Evolutionary conservation across 2,113 vertebrate species (phyloP).

Genomic region (Syngnathus scovelli): DNA sequence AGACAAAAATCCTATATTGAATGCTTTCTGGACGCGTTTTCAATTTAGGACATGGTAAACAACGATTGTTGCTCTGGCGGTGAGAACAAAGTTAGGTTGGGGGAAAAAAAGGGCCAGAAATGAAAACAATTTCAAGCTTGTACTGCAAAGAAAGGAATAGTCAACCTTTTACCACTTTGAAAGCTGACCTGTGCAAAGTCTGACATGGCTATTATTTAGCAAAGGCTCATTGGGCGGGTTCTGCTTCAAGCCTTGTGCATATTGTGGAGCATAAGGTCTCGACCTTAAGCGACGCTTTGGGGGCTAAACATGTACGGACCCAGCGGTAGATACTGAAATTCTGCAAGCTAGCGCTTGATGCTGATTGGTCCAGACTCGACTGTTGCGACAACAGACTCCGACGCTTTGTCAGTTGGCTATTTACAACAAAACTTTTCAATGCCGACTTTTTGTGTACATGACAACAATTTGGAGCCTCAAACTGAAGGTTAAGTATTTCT

Average conservation of each 20-base stretch:
- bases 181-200: slow-evolving; percentile 13
- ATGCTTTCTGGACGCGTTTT: not conserved
- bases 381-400: not conserved
- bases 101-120: slow-evolving; percentile 10
- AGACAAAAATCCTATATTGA: slow-evolving; percentile 12
- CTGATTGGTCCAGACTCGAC: slow-evolving; percentile 1
- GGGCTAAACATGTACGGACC: not conserved
- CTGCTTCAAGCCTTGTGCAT: not conserved
- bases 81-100: slow-evolving; percentile 1
- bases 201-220: slow-evolving; percentile 8
- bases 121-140: slow-evolving; percentile 12
- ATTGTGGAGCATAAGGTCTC: not conserved
- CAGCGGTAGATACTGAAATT: not conserved
- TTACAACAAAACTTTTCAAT: not conserved
- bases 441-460: not conserved
- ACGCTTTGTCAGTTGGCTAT: not conserved
- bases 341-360: not conserved
- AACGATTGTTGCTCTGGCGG: not conserved
- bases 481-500: not conserved
- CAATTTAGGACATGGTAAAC: slow-evolving; percentile 7
- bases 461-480: not conserved
- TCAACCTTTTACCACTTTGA: slow-evolving; percentile 14
- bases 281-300: not conserved
- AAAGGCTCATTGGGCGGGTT: not conserved
- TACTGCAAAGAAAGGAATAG: slow-evolving; percentile 2